Conservation (phyloP, 2,113 vertebrate species). For the Cacatua alba region DNA sequence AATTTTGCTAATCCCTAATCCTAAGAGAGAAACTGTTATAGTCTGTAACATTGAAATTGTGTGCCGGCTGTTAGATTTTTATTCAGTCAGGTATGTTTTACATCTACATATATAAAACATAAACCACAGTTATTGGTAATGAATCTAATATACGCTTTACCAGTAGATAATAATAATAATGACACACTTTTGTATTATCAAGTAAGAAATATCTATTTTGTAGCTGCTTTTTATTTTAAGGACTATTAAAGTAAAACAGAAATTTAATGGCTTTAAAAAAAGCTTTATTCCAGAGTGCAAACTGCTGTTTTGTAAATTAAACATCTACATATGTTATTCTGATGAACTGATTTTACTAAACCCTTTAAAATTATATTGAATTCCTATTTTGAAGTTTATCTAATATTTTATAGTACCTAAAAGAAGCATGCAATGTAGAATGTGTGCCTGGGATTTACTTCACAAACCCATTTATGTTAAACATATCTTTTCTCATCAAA, state of each 20-base stretch:
- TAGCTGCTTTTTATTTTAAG: conserved; percentile 30
- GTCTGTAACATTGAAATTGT: not conserved
- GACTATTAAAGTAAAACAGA: conserved; percentile 14
- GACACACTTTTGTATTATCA: not conserved
- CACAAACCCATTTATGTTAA: conserved; percentile 50
- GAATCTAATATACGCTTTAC: not conserved
- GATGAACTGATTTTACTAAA: not conserved
- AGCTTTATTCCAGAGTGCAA: not conserved
- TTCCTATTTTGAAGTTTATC: conserved; percentile 40
- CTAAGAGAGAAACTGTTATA: not conserved
- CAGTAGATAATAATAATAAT: conserved; percentile 36
- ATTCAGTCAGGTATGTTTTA: too few species aligned
- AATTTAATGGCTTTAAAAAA: conserved; percentile 14
- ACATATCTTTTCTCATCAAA: conserved; percentile 52
- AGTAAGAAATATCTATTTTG: not conserved
- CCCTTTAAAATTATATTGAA: conserved; percentile 31
- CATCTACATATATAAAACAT: too few species aligned
- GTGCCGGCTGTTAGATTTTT: not conserved
- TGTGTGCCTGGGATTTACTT: conserved; percentile 39
- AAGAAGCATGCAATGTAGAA: conserved; percentile 4
- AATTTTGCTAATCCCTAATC: conserved; percentile 28
- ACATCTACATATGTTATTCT: conserved; percentile 26
- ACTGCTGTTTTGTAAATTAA: conserved; percentile 49
- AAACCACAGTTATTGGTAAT: too few species aligned
- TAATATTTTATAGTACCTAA: not conserved